Conservation (phyloP, 2,113 vertebrate genomes). For the Campylomormyrus tamandua region DNA sequence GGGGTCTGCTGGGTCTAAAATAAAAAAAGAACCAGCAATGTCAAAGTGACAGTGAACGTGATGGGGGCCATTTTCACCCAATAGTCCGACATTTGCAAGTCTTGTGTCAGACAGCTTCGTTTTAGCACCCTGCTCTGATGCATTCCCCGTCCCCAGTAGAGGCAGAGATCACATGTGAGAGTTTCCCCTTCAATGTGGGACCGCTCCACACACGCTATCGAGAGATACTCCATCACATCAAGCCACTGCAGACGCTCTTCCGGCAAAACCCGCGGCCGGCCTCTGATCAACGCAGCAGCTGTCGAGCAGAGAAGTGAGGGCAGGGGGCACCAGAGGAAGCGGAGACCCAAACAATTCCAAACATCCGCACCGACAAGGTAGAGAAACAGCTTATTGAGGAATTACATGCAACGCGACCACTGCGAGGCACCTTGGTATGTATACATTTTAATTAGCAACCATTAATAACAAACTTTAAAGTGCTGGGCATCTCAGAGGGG, state of each 20-base stretch:
- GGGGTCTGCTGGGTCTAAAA: not conserved
- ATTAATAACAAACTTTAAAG: slow-evolving; percentile 22
- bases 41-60: not conserved
- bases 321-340: not conserved
- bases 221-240: not conserved
- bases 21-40: not conserved
- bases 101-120: not conserved
- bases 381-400: not conserved
- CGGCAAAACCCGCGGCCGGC: not conserved
- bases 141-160: not conserved
- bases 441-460: not conserved
- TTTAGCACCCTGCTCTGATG: not conserved
- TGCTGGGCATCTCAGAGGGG: slow-evolving; percentile 23
- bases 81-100: not conserved
- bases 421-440: slow-evolving; percentile 29
- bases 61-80: not conserved
- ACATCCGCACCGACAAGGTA: not conserved
- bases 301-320: not conserved
- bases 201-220: not conserved
- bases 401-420: not conserved
- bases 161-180: not conserved
- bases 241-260: not conserved
- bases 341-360: not conserved
- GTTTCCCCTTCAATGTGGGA: not conserved
- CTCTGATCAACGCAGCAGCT: not conserved